Evolutionary conservation across 2,888 invertebrate genomes (phyloP).

Genomic region (Pheosia tremula): DNA sequence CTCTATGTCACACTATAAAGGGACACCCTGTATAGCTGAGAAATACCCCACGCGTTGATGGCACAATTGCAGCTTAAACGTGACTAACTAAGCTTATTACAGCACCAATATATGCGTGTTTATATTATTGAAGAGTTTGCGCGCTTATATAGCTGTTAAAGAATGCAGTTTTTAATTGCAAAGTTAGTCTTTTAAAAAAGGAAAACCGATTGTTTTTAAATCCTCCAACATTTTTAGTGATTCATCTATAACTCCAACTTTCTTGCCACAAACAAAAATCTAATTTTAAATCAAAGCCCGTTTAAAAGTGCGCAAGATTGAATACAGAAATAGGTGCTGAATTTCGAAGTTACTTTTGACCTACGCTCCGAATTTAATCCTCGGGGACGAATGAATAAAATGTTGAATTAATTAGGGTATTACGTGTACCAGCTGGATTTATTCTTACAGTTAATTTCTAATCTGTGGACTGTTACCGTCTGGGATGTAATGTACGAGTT

Average conservation of each 20-base stretch:
- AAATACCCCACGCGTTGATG: no score
- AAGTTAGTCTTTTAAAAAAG: no score
- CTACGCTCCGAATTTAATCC: constrained; percentile 35
- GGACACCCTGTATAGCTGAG: no score
- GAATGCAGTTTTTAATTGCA: no score
- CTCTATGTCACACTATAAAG: no score
- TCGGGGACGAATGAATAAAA: constrained; percentile 39
- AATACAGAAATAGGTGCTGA: neutral
- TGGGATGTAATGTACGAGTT: neutral
- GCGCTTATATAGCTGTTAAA: no score
- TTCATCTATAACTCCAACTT: neutral
- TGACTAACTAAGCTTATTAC: no score
- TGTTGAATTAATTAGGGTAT: constrained; percentile 36
- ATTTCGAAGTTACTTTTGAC: constrained; percentile 25
- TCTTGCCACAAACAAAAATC: neutral
- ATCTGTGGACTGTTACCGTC: constrained; percentile 3
- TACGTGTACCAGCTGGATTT: constrained; percentile 1
- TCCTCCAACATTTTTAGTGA: no score
- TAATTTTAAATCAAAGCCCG: neutral
- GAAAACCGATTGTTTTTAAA: no score
- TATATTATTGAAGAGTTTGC: no score
- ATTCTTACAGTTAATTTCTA: constrained; percentile 9
- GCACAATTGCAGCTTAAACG: no score
- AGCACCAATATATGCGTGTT: no score
- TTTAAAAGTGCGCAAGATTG: neutral